Conservation (phyloP, 1,140 invertebrate species). For the Cydia strobilella region DNA sequence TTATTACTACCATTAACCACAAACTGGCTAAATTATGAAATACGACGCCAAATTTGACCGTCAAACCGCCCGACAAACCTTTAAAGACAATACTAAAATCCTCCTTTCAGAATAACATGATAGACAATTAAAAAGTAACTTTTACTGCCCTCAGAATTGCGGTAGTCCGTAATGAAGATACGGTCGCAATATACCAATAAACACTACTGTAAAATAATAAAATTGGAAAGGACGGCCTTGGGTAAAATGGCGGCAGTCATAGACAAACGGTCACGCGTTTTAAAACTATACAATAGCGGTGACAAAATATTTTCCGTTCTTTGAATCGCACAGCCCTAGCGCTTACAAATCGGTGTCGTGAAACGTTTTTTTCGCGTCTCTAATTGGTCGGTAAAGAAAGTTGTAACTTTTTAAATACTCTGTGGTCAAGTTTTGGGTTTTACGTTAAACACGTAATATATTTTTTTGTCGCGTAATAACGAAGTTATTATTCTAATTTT, state of each 20-base stretch:
- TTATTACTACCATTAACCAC: constrained; percentile 25
- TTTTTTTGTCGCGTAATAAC: constrained; percentile 43
- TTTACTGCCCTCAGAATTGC: constrained; percentile 37
- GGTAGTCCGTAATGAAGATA: constrained; percentile 48
- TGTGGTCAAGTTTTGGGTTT: constrained; percentile 35
- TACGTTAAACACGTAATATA: constrained; percentile 37
- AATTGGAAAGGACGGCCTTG: constrained; percentile 34
- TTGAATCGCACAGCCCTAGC: neutral
- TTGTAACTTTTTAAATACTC: constrained; percentile 26
- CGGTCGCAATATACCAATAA: constrained; percentile 49
- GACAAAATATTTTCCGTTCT: constrained; percentile 38
- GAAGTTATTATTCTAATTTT: constrained; percentile 11
- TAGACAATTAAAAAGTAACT: constrained; percentile 29
- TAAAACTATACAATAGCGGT: constrained; percentile 15
- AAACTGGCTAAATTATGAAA: constrained; percentile 29
- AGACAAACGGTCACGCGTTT: constrained; percentile 19
- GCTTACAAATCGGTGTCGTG: constrained; percentile 12
- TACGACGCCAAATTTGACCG: neutral
- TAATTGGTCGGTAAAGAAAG: constrained; percentile 19
- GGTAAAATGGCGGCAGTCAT: constrained; percentile 19
- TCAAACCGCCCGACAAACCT: constrained; percentile 32
- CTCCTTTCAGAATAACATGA: constrained; percentile 20
- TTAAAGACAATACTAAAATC: neutral
- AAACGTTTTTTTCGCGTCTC: constrained; percentile 6
- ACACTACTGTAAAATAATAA: constrained; percentile 50